Evolutionary conservation across 2,797 vertebrate genomes (phyloP), one percentile per base, ranked within the genome.

Genomic region (Paramormyrops hopkinsi): DNA sequence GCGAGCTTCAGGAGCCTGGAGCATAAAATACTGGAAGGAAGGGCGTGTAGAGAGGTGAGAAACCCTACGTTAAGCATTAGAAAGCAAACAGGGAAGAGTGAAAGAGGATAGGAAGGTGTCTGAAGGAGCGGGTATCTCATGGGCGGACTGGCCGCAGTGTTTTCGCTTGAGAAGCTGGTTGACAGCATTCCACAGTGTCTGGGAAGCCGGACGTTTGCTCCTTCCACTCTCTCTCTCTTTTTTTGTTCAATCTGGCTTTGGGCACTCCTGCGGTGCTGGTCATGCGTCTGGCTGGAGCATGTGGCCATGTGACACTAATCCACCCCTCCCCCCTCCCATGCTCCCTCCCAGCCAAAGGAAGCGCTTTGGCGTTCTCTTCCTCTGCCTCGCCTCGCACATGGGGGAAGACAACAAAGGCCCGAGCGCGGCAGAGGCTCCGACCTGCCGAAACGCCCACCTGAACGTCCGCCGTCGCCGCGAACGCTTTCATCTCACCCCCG

Each of bases 281-380:
- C 93, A 93, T 93, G 93, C 92, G 93, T 92, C 92, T 92, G 92
- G 91, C 91, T 92, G 93, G 91, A 91, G 89, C 90, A 91, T 86
- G 90, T 91, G 89, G 91, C 92, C 93, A 93, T 93, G 93, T 93
- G 93, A 93, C 73, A 91, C 91, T 93, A 93, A 93, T 93, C 92
- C 90, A 90, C 84, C 90, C 56, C 88, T 90, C 88, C 88, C 88
- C 83, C 82, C 88, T 17, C 84, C 29, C 59, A 62, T 88, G 62
- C 86, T 22, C 50, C 25, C 50, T 53, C 88, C 69, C 51, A 73
- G 69, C 88, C 65, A 46, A 37, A 83, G 87, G 86, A 83, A 90
- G 89, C 83, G 19, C 84, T 85, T 82, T 86, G 17, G 46, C 84
- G 62, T 62, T 48, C 84, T 87, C 62, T 51, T 84, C 69, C 51